These are phyloP conservation scores for Tenthredo scrophulariae DNA, from an alignment of 2,888 invertebrate species.

Conservation along the genomic window DNA sequence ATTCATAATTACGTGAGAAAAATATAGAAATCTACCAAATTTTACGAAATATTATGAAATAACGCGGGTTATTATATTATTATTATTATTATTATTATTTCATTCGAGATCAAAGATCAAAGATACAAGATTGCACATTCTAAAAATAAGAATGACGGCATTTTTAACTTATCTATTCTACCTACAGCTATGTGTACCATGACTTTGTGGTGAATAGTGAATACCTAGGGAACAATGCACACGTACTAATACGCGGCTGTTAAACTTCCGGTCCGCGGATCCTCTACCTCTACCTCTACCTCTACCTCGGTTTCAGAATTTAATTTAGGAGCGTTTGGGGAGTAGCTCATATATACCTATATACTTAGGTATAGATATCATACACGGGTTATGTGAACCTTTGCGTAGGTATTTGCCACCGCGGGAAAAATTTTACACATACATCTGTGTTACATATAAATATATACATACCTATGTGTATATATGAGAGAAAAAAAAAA, in stretches of 20 bases:
- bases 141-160: neutral
- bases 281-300: neutral
- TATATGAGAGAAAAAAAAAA: neutral
- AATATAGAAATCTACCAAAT: neutral
- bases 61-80: neutral
- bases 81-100: too few relatives aligned
- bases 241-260: neutral
- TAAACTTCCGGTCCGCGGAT: neutral
- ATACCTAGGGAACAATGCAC: neutral
- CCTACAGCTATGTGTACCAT: neutral
- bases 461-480: neutral
- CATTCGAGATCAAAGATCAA: neutral
- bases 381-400: too few relatives aligned
- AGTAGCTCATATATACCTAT: neutral
- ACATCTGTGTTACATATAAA: neutral
- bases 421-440: too few relatives aligned
- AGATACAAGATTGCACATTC: neutral
- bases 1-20: neutral
- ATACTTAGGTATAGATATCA: neutral
- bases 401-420: too few relatives aligned
- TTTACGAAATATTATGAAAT: neutral
- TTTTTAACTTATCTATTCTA: neutral
- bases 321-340: slow-evolving; percentile 1
- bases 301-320: slow-evolving; percentile 1
- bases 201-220: neutral